These are phyloP conservation scores for Epiperipatus broadwayi DNA, from an alignment of 2,888 invertebrate genomes.

Conservation along the genomic window DNA sequence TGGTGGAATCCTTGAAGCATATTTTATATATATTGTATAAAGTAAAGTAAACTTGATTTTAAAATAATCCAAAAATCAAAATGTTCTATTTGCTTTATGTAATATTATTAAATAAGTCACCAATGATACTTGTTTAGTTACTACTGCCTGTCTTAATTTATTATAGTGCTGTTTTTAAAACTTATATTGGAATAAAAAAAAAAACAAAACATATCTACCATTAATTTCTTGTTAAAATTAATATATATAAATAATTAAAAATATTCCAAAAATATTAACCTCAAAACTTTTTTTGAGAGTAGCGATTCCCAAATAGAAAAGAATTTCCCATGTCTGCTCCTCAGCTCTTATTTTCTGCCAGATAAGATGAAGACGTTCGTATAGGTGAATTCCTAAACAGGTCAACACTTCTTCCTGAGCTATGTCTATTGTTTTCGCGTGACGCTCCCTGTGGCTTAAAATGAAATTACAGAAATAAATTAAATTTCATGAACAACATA, in stretches of 20 bases:
- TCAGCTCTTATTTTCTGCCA: slow-evolving; percentile 69
- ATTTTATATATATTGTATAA: too few species aligned
- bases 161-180: too few species aligned
- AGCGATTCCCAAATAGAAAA: slow-evolving; percentile 69
- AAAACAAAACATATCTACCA: neutral
- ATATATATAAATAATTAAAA: too few species aligned
- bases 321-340: slow-evolving; percentile 78
- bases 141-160: too few species aligned
- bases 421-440: slow-evolving; percentile 88
- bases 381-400: slow-evolving; percentile 78
- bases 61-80: too few species aligned
- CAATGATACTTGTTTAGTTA: too few species aligned
- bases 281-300: slow-evolving; percentile 68
- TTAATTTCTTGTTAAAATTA: too few species aligned
- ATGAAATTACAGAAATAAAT: slow-evolving; percentile 8
- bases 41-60: too few species aligned
- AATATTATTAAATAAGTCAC: too few species aligned
- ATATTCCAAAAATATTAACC: slow-evolving; percentile 17
- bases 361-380: slow-evolving; percentile 68
- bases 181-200: too few species aligned
- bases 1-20: too few species aligned
- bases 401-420: slow-evolving; percentile 90
- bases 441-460: slow-evolving; percentile 55
- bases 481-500: neutral
- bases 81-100: too few species aligned